Conservation (phyloP, 2,113 vertebrate genomes). For the Panthera leo region DNA sequence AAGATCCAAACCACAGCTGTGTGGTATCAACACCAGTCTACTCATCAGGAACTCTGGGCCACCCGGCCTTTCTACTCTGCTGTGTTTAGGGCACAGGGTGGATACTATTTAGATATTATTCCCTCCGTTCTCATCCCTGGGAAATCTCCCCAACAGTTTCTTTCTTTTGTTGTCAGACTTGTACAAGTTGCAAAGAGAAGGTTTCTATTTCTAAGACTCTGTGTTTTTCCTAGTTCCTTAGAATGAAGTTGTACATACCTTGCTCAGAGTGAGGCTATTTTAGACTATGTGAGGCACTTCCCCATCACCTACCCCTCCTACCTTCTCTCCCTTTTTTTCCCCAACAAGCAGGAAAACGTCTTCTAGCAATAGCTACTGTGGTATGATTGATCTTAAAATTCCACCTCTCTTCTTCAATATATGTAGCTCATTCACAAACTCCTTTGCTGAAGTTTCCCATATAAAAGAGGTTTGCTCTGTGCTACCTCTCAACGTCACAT, state of each 20-base stretch:
- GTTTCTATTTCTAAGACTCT: neutral
- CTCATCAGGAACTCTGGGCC: too few relatives aligned
- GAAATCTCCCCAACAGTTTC: neutral
- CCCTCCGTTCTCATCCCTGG: neutral
- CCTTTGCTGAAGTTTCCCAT: neutral
- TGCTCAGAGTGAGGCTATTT: neutral
- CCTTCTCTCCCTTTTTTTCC: neutral
- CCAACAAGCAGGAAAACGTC: neutral
- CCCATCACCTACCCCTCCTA: accelerated
- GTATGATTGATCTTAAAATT: neutral
- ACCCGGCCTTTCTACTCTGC: neutral
- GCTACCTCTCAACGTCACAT: neutral
- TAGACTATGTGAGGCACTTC: neutral
- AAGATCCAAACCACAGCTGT: neutral
- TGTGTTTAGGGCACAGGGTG: neutral
- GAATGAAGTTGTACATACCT: neutral
- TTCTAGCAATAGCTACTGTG: neutral
- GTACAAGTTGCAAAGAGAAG: neutral
- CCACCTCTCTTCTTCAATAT: neutral
- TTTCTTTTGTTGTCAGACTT: neutral
- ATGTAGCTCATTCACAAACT: neutral
- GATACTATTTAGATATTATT: neutral
- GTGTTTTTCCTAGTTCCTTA: neutral
- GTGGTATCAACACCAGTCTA: neutral
- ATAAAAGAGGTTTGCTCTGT: neutral